Base-by-base conservation (phyloP, 2,113 vertebrate genomes). In the Cyprinodon brontotheroides region DNA sequence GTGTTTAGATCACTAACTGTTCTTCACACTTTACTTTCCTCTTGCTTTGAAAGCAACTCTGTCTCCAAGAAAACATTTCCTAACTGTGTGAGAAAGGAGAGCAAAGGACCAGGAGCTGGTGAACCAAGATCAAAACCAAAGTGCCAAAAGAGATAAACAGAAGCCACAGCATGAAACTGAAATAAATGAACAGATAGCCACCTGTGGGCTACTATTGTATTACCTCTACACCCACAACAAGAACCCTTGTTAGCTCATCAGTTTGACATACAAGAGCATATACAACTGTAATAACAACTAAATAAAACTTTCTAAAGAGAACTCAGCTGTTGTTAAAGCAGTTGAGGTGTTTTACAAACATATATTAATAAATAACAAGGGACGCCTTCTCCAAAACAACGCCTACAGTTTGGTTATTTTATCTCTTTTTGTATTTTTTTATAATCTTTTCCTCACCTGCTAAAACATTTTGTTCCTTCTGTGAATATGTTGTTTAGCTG, bases 231-330 rank as follows among this genome's bases (percentile, higher is more conserved):
- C 77, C 75, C 78, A 84, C 61, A 83, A 73, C 82, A 70, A 70
- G 67, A 67, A 38, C 70, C 65, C 79, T 86, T 89, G 89, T 92
- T 81, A 85, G 68, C 65, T 79, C 87, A 85, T 89, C 91, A 87
- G 66, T 48, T 29, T 89, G 87, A 89, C 78, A 39, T 72, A 81
- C 65, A 41, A 81, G 75, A 59, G 65, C 40, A 40, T 17, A 77
- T 29, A 68, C 36, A 15, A 70, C 63, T 17, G 47, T 22, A 43
- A 66, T 6, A 9, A 62, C 38, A 63, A 62, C 38, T 61, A 70
- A 64, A 63, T 69, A 48, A 53, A 67, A 57, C 15, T 7, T 17
- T 50, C 6, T 50, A 17, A 77, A 73, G 57, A 20, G 11, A 38
- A 8, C 36, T 15, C 0, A 3, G 57, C 43, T 45, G 38, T 47